Percentiles rank a stretch among this genome's conserved stretches.
phyloP scores from a whole-genome alignment of 2,888 invertebrate genomes.

The Tanytarsus gracilentus region DNA sequence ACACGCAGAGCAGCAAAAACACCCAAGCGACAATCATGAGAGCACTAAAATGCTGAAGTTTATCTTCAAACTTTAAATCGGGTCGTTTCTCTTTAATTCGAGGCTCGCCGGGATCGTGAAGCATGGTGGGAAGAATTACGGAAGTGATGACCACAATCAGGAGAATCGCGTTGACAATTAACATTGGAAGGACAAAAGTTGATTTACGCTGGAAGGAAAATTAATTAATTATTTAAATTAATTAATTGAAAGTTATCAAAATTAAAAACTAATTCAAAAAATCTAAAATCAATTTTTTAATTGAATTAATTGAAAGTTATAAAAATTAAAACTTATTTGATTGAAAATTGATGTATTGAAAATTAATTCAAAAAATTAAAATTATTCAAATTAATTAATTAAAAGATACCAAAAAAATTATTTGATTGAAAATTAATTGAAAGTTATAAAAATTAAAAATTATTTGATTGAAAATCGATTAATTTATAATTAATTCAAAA shows the following conservation, averaged over 20 bases:
- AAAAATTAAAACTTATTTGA: no score
- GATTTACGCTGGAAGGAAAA: not conserved
- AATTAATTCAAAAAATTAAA: not conserved
- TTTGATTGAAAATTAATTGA: no score
- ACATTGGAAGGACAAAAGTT: conserved; percentile 4
- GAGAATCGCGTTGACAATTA: not conserved
- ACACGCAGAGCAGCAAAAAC: not conserved
- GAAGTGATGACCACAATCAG: not conserved
- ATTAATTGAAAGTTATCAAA: no score
- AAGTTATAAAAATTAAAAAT: no score
- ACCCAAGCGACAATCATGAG: conserved; percentile 9
- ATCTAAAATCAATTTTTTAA: no score
- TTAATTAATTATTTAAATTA: no score
- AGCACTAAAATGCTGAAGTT: not conserved
- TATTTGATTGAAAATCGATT: not conserved
- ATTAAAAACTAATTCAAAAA: no score
- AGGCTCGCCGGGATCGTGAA: not conserved
- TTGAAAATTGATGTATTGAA: not conserved
- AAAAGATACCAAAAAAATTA: no score
- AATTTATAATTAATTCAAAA: not conserved
- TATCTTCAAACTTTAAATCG: not conserved
- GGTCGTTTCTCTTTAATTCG: not conserved
- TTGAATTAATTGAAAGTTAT: no score
- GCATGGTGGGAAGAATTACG: not conserved
- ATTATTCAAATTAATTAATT: no score